These are phyloP conservation scores for Mareca penelope DNA, from an alignment of 2,797 vertebrate species.

Conservation along the genomic window DNA sequence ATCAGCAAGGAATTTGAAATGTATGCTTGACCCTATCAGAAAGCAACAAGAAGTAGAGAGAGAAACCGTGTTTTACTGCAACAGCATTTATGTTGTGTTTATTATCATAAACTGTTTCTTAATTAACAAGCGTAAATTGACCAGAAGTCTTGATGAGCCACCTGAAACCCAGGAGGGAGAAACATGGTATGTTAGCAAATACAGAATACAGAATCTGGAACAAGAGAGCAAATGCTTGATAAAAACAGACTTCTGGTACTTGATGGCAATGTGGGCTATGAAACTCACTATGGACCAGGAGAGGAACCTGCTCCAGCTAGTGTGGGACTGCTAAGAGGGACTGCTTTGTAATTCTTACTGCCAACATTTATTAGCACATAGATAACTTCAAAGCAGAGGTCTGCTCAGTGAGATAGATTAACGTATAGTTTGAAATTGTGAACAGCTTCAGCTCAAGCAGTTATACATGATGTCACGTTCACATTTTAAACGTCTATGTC, in stretches of 20 bases:
- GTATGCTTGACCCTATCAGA: neutral
- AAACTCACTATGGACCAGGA: neutral
- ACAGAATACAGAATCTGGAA: neutral
- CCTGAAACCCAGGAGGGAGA: neutral
- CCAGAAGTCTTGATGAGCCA: neutral
- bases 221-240: neutral
- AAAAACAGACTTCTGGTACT: neutral
- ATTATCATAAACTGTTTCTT: neutral
- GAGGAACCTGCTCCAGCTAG: neutral
- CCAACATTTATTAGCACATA: neutral
- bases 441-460: neutral
- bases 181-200: neutral
- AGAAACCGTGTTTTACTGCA: neutral
- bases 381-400: neutral
- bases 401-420: neutral
- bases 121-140: neutral
- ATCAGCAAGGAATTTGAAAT: neutral
- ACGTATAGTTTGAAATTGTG: neutral
- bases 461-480: neutral
- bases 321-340: neutral
- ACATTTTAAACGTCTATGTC: neutral
- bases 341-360: neutral
- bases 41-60: neutral
- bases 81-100: neutral
- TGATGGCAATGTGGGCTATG: neutral